phyloP scores from a whole-genome alignment of 1,140 invertebrate genomes.

The Bradynema listronoti region DNA sequence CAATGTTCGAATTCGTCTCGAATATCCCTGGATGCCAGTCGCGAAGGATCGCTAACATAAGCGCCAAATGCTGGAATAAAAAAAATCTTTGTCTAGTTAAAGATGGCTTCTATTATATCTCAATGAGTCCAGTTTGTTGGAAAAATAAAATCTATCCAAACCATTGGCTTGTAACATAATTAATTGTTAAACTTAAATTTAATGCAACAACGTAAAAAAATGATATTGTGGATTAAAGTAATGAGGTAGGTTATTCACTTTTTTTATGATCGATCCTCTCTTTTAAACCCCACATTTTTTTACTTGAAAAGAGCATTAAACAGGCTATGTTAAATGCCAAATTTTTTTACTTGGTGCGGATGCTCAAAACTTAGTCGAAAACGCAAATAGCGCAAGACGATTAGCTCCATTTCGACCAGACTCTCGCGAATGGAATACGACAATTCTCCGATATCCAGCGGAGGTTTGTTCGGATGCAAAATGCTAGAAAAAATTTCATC shows the following conservation, averaged over 20 bases:
- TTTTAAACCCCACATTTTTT: too few species aligned
- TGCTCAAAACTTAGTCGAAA: conserved; percentile 32
- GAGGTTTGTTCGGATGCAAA: conserved; percentile 20
- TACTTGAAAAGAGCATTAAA: too few species aligned
- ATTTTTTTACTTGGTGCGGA: conserved; percentile 20
- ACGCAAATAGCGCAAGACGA: conserved; percentile 25
- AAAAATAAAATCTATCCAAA: too few species aligned
- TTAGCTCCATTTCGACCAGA: conserved; percentile 31
- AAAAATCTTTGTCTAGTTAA: too few species aligned
- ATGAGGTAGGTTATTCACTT: too few species aligned
- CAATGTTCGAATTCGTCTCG: conserved; percentile 9
- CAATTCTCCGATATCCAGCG: conserved; percentile 28
- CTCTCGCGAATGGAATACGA: conserved; percentile 26
- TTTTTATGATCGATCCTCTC: too few species aligned
- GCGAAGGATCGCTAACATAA: conserved; percentile 24
- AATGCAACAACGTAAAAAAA: too few species aligned
- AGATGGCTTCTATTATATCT: too few species aligned
- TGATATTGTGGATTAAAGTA: too few species aligned
- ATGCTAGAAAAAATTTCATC: conserved; percentile 14
- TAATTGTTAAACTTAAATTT: too few species aligned
- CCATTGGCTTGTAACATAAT: too few species aligned
- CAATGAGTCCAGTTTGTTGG: too few species aligned
- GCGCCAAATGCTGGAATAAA: conserved; percentile 18
- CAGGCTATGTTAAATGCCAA: conserved; percentile 4
- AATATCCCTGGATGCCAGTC: conserved; percentile 24